These are phyloP conservation scores for Galbula dea DNA, from an alignment of 2,113 vertebrate species.

Conservation along the genomic window DNA sequence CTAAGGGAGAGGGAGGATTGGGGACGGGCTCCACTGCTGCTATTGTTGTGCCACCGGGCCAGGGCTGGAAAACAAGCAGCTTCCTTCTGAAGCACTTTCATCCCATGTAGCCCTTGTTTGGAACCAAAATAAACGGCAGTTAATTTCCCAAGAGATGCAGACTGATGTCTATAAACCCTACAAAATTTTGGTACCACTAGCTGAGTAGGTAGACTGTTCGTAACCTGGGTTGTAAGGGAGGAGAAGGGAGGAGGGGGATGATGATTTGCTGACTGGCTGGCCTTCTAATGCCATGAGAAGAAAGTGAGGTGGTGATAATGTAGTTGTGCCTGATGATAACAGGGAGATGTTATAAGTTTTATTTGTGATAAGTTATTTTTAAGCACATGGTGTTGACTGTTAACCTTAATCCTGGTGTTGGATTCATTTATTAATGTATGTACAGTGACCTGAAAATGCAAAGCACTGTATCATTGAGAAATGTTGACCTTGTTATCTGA, in stretches of 20 bases:
- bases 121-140: not conserved
- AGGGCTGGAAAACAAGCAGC: not conserved
- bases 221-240: not conserved
- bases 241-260: not conserved
- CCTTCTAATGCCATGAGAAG: not conserved
- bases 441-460: not conserved
- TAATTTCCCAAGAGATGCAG: not conserved
- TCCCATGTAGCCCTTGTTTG: not conserved
- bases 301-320: not conserved
- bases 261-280: not conserved
- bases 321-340: not conserved
- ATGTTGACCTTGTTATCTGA: not conserved
- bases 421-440: not conserved
- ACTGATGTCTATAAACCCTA: not conserved
- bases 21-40: not conserved
- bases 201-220: not conserved
- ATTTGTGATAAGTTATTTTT: conserved; percentile 28
- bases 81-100: not conserved
- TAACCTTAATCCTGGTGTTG: conserved; percentile 11
- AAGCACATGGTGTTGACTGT: not conserved
- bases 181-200: not conserved
- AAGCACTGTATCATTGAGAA: not conserved
- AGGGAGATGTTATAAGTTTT: not conserved
- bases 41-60: not conserved
- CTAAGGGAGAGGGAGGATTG: not conserved